Conservation (phyloP, 92 coral and sea anemone species). For the Parazoanthus darwini region DNA sequence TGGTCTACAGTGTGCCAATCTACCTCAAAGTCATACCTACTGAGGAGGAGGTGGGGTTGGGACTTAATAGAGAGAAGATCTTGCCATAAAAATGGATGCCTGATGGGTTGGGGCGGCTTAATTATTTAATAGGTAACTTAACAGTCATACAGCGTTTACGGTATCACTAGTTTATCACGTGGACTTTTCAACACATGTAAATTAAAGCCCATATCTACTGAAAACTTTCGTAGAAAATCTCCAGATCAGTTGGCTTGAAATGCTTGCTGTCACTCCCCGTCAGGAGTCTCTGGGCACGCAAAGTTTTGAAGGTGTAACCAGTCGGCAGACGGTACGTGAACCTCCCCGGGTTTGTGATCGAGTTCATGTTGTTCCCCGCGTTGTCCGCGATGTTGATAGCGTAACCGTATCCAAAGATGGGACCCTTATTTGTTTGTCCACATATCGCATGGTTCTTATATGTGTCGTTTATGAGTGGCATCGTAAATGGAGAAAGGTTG, state of each 20-base stretch:
- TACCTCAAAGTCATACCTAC: too few relatives aligned
- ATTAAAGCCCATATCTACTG: neutral
- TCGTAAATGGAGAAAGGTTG: conserved; percentile 5
- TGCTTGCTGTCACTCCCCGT: conserved; percentile 21
- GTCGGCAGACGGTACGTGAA: conserved; percentile 15
- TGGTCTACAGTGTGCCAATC: too few relatives aligned
- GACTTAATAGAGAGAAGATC: too few relatives aligned
- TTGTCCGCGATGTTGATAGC: conserved; percentile 36
- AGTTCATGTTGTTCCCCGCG: conserved; percentile 18
- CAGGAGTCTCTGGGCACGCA: conserved; percentile 22
- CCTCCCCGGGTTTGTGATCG: conserved; percentile 25
- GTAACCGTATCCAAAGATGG: conserved; percentile 35
- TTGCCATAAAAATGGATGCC: too few relatives aligned
- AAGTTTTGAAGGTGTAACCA: neutral
- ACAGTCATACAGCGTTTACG: too few relatives aligned
- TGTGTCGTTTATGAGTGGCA: neutral
- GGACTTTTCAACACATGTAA: too few relatives aligned
- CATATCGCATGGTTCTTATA: neutral
- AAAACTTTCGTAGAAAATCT: conserved; percentile 26
- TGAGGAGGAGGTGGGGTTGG: too few relatives aligned
- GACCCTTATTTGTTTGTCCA: neutral
- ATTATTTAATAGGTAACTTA: too few relatives aligned
- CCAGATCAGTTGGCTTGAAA: conserved; percentile 29
- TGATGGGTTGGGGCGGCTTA: too few relatives aligned
- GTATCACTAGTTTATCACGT: too few relatives aligned